Evolutionary conservation across 2,797 vertebrate species (phyloP), one percentile per base, ranked within the genome.

Genomic region (Tympanoctomys barrerae): DNA sequence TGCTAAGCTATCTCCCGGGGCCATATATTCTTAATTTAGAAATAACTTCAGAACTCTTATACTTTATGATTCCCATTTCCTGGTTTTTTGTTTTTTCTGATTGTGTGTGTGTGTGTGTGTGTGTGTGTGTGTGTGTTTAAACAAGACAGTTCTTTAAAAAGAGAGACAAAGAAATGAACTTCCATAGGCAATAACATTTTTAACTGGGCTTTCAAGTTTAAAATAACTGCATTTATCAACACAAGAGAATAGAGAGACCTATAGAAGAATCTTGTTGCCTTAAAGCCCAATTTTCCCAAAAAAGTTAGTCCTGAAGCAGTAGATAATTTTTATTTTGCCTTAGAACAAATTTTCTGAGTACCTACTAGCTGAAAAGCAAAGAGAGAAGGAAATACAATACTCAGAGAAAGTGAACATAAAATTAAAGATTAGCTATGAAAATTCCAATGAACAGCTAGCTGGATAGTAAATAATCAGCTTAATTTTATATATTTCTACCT

Each of bases 131-230:
- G 28, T 52, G 75, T 78, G 46, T 33, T 31, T 78, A 78, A 49
- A 78, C 49, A 46, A 14, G 14, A 49, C 2, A 91, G 33, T 22
- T 94, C n/a, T 61, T 84, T 71, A 28, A 79, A 93, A 42, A 75
- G 46, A 73, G 26, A 22, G 8, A 19, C 80, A 83, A 92, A 89
- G 49, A 82, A 89, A 64, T 39, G 62, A 73, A 95, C 16, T 87
- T 80, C 33, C 21, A 75, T 1, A 71, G 46, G 42, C 6, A 91
- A 92, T 18, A 8, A 7, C 70, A 71, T 92, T 84, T 28, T 80
- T 84, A 73, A 66, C 49, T 90, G 10, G 33, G 36, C 71, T 95
- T 93, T 89, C 61, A 91, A 91, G 42, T 91, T 80, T 82, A 94
- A 90, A 92, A 57, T 66, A 91, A 87, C 12, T 66, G n/a, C 84